A percentile compares a stretch with the other conserved stretches of the same genome.
Conservation (phyloP, 1,140 invertebrate genomes). For the Battus philenor region DNA sequence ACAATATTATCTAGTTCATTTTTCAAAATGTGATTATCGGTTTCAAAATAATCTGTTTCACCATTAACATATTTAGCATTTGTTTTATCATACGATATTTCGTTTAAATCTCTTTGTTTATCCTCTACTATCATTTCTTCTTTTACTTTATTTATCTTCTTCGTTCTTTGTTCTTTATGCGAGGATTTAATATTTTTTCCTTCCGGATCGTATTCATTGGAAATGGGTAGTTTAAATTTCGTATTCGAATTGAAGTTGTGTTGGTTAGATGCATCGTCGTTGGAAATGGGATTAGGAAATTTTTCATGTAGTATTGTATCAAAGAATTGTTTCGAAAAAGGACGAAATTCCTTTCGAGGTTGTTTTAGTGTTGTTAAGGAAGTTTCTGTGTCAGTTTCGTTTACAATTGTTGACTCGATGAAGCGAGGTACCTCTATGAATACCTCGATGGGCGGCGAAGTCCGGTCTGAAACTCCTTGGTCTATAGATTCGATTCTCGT, state of each 20-base stretch:
- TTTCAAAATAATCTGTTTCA: not conserved
- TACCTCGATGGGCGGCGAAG: slow-evolving; percentile 50
- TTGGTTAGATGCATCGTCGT: slow-evolving; percentile 21
- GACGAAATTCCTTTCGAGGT: slow-evolving; percentile 42
- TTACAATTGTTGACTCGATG: slow-evolving; percentile 20
- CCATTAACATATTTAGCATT: not conserved
- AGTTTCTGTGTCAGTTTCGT: slow-evolving; percentile 5
- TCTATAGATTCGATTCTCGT: slow-evolving; percentile 43
- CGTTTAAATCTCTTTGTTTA: not conserved
- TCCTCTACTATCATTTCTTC: slow-evolving; percentile 10
- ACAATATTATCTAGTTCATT: slow-evolving; percentile 5
- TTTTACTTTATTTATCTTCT: slow-evolving; percentile 14
- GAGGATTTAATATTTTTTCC: slow-evolving; percentile 28
- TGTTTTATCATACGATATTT: not conserved
- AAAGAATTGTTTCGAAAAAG: slow-evolving; percentile 50
- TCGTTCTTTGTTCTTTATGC: slow-evolving; percentile 18
- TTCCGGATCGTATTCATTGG: slow-evolving; percentile 53
- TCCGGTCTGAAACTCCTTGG: slow-evolving; percentile 45
- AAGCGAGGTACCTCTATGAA: slow-evolving; percentile 36
- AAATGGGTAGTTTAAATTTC: slow-evolving; percentile 54
- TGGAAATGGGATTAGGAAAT: slow-evolving; percentile 47
- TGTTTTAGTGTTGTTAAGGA: slow-evolving; percentile 21
- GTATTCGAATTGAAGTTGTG: slow-evolving; percentile 28
- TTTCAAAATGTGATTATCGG: not conserved
- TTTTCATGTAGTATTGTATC: slow-evolving; percentile 44